Evolutionary conservation across 2,113 vertebrate species (phyloP), one percentile per base, ranked within the genome.

Genomic region (Eleginops maclovinus): DNA sequence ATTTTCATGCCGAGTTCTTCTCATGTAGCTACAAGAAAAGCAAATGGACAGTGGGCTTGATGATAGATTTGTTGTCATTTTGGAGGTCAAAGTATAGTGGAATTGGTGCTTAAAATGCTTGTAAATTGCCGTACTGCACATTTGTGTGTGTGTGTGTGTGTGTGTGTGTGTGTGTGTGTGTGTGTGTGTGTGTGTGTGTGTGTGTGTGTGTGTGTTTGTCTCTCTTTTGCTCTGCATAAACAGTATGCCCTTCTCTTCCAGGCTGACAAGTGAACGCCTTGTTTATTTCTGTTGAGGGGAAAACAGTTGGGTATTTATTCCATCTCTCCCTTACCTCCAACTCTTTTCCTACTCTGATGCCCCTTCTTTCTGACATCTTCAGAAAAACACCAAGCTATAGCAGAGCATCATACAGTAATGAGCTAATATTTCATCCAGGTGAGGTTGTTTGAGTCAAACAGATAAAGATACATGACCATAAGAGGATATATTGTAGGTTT

Each of bases 261-360:
- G 85, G 77, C 84, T 92, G 85, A 92, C 90, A 92, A 93, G 89
- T 87, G 88, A 88, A 83, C 26, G 85, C 85, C 91, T 91, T 94
- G 87, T 94, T 93, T 92, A 93, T 93, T 90, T 89, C 75, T 92
- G 83, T 85, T 77, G 73, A 84, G 83, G 83, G 85, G 72, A 79
- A 90, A 89, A 92, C 89, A 93, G 84, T 77, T 69, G 49, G 53
- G 54, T 87, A 88, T 91, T 92, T 88, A 91, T 91, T 87, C 79
- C 49, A 36, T 82, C n/a, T 41, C 79, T 83, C 65, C 49, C 28
- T 72, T 50, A 46, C 82, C 78, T 82, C 66, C 58, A 46, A 19
- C 46, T 77, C 61, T 63, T 67, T 75, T 61, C 58, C 51, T 64
- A 7, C 62, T 55, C 53, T 63, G 21, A 68, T 67, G 71, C 55